These are phyloP conservation scores for Anabas testudineus DNA, from an alignment of 2,797 vertebrate species.

Conservation along the genomic window DNA sequence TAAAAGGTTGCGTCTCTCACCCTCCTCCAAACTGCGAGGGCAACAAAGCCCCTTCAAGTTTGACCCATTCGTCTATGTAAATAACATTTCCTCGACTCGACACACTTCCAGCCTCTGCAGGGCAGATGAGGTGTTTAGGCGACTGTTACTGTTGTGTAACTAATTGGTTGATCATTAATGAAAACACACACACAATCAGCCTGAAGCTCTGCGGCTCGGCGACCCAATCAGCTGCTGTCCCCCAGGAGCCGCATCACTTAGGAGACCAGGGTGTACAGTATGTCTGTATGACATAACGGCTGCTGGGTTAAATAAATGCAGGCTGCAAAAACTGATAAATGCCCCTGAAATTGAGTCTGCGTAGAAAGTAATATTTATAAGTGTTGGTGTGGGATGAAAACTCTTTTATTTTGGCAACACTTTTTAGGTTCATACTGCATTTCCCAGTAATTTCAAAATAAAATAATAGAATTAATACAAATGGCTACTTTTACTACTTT, in stretches of 20 bases:
- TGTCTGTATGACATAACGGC: conserved; percentile 18
- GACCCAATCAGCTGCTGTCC: conserved; percentile 71
- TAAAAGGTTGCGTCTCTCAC: not conserved
- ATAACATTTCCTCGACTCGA: not conserved
- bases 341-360: not conserved
- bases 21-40: not conserved
- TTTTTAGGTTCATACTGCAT: not conserved
- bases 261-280: conserved; percentile 61
- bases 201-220: conserved; percentile 47
- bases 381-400: no score
- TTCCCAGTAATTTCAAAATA: not conserved
- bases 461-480: no score
- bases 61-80: not conserved
- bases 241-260: conserved; percentile 67
- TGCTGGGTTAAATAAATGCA: conserved; percentile 12
- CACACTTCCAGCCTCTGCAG: not conserved
- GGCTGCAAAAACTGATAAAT: conserved; percentile 1
- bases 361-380: not conserved
- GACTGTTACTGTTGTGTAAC: conserved; percentile 74
- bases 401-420: no score
- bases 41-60: not conserved
- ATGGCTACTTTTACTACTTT: no score
- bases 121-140: conserved; percentile 72
- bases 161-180: conserved; percentile 82
- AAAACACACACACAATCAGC: conserved; percentile 62